Evolutionary conservation across 2,888 invertebrate species (phyloP), one percentile per base, ranked within the genome.

Genomic region (Hirtodrosophila duncani): DNA sequence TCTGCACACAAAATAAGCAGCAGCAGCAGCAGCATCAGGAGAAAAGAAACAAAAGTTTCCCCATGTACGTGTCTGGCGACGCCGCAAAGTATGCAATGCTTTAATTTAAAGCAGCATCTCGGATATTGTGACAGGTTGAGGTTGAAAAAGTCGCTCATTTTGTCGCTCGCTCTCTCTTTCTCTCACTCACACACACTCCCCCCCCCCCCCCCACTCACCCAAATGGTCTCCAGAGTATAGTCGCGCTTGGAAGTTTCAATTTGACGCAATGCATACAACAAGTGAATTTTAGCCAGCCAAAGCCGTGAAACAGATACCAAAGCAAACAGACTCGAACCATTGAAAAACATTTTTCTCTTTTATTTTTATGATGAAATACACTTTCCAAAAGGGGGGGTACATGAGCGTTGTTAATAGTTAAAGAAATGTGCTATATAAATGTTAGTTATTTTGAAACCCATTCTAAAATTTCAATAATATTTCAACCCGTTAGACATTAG

Each of bases 31-130:
- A n/a, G n/a, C n/a, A n/a, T n/a, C n/a, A n/a, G 31, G 2, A 7
- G 11, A 27, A 16, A 21, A 23, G 37, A 14, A 10, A 10, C 29
- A 58, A 69, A 69, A 51, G 44, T 69, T 70, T 43, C 30, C 45
- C 6, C 11, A 20, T 29, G 63, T 60, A 75, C 75, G 70, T 75
- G 75, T 55, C 33, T 48, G 43, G 43, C 42, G 37, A 48, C 36
- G 50, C 44, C 27, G 21, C 43, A 44, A 56, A 53, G 50, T 53
- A 38, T 51, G 43, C 57, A 44, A 42, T 24, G 50, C 65, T 60
- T 53, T 67, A 50, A 51, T 41, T 34, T 45, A 46, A 27, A 24
- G 30, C 33, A 18, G 16, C 18, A 38, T 21, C 31, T 10, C 18
- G 41, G 23, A 26, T 34, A 29, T 9, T 30, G 34, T 34, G 68